Evolutionary conservation across 1,140 invertebrate species (phyloP).

Genomic region (Vanessa atalanta): DNA sequence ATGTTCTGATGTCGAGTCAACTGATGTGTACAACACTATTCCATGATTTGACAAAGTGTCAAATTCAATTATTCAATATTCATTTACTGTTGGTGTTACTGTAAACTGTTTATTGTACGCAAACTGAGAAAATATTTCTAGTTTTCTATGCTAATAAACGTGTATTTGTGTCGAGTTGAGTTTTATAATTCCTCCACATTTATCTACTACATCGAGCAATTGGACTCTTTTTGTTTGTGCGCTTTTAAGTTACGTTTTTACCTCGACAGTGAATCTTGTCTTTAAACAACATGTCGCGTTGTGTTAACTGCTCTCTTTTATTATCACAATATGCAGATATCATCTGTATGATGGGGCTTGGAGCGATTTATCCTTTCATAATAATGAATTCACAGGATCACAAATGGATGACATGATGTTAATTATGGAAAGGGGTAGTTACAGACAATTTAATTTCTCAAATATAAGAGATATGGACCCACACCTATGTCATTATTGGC

Average conservation of each 20-base stretch:
- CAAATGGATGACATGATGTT: constrained; percentile 2
- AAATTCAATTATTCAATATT: too few species aligned
- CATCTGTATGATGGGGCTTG: not conserved
- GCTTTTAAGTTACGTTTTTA: not conserved
- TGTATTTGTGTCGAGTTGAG: too few species aligned
- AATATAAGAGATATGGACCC: not conserved
- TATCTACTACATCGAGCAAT: constrained; percentile 1
- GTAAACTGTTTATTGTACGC: too few species aligned
- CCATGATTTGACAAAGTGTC: too few species aligned
- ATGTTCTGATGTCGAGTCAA: too few species aligned
- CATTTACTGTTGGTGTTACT: too few species aligned
- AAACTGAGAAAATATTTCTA: too few species aligned
- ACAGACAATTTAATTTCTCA: constrained; percentile 1
- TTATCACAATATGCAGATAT: not conserved
- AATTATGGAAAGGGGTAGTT: not conserved
- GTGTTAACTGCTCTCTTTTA: not conserved
- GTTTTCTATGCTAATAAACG: not conserved
- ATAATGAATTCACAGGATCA: not conserved
- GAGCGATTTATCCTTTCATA: not conserved
- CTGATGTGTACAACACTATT: too few species aligned
- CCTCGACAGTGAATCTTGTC: not conserved
- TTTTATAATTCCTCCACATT: constrained; percentile 2
- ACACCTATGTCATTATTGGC: constrained; percentile 1
- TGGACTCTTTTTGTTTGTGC: constrained; percentile 1
- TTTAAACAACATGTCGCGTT: constrained; percentile 2